Base-by-base conservation (phyloP, 2,797 vertebrate species). In the Sciurus carolinensis region DNA sequence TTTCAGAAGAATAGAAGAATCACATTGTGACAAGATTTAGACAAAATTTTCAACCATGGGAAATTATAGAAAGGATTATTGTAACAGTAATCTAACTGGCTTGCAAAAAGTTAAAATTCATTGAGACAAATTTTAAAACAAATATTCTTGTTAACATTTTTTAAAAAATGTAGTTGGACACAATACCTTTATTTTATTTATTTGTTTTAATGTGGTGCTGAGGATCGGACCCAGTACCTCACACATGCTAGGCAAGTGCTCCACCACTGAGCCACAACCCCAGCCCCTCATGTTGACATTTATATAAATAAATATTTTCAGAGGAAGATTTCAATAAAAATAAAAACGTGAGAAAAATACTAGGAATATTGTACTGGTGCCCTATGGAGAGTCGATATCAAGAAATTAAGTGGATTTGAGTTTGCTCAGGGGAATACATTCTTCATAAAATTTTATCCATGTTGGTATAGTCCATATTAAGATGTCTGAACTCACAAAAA, bases 401-500 rank as follows among this genome's bases (percentile, higher is more conserved):
- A 72, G 72, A 76, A 93, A 94, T 86, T 86, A 69, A 89, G 73
- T 73, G 59, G 50, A 83, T 86, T 95, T 96, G 80, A 87, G 62
- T 89, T 94, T 95, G 52, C 90, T 96, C 73, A 90, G 28, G 66
- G 91, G 95, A 97, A 89, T 76, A 84, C 76, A 89, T 91, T 96
- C 64, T 94, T 95, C 59, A 52, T 92, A 91, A 97, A 94, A 83
- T 95, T 93, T 71, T 67, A 95, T 75, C 69, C 59, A 7, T 87
- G 90, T 88, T 88, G 91, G 54, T 93, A 84, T 64, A 93, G 97
- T 91, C 96, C 75, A 93, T 66, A 94, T 95, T 91, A 91, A 88
- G 62, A 84, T 95, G 69, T 85, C 96, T 91, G 72, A 75, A 83
- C 83, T 96, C 81, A 95, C n/a, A 96, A 91, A 97, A 96, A 96